Base-by-base conservation (phyloP, 2,797 vertebrate genomes). In the Sebastes reedi region DNA sequence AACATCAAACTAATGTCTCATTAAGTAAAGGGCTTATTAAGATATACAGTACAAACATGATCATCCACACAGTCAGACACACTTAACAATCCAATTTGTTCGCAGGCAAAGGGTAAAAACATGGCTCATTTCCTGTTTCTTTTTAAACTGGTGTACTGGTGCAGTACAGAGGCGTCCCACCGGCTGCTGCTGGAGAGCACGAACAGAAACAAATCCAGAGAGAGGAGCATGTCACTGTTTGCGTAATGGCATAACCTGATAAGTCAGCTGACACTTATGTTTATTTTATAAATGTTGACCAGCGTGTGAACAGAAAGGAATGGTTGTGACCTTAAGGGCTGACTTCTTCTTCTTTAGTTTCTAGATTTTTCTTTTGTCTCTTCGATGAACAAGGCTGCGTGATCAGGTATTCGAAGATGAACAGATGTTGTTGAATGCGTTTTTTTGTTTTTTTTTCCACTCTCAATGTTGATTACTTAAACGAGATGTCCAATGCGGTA, bases 1-100 rank as follows among this genome's bases (percentile, higher is more conserved):
- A 80, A 80, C 72, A 85, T 89, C 72, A 61, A 66, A 84, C 69
- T 52, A 65, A 81, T 82, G 76, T 90, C 77, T 90, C 94, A 95
- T 93, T 81, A 92, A 91, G 89, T 91, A 94, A 95, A 94, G 93
- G 94, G 93, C 92, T 94, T 94, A 85, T 89, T 82, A 90, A 87
- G 76, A 93, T 78, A 88, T 56, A 88, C 86, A 83, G 77, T 79
- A 84, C 87, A 88, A 86, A 86, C 77, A 87, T 80, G 13, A 4
- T 67, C 87, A 91, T 87, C 78, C 4, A 78, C 84, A 78, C 68
- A 68, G 67, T 87, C 81, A 81, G 56, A 79, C 39, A 75, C 79
- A 78, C 56, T 60, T 12, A 36, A 77, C 73, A 52, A 78, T 87
- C 55, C 65, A 65, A 69, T 81, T 61, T 67, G 59, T 58, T 64